Evolutionary conservation across 2,888 invertebrate genomes (phyloP), one percentile per base, ranked within the genome.

Genomic region (Dynastes maya): DNA sequence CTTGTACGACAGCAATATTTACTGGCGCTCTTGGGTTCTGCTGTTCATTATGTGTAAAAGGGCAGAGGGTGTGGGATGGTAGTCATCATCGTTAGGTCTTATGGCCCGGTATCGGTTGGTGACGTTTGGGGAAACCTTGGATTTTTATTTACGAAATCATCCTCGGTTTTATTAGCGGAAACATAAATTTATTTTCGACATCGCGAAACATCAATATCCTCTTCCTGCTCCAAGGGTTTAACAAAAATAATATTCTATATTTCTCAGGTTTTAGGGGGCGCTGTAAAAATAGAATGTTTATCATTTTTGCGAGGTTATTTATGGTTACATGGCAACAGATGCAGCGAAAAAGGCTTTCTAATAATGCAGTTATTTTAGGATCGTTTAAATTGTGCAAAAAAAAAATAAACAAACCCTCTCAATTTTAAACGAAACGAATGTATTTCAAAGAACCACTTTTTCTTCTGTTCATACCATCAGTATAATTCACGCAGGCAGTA

Each of bases 171-270:
- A 68, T 68, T 49, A 68, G 68, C 22, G 29, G 51, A 51, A 68
- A 68, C 51, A 51, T 51, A 51, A 68, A 68, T 68, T 68, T 68
- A 68, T 68, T 68, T 68, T 51, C 68, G 49, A 68, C 68, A 11
- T 27, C 29, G 29, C 51, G 68, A 68, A 51, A 49, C 49, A 29
- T 29, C 53, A 51, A 68, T 68, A 68, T 68, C 51, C 11, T 13
- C 29, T 22, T 13, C 65, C 11, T 9, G 4, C n/a, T 27, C 22
- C 8, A 11, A 3, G 1, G 22, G 8, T 9, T 29, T 32, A 63
- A 63, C 32, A 32, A 63, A 63, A 63, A 63, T 32, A 63, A 63
- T 63, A 63, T 63, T 32, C 32, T 32, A 11, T n/a, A 27, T 2
- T 9, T 11, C 5, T 22, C 6, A 8, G 45, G 11, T 45, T 8